Conservation (phyloP, 2,797 vertebrate species). For the Clamator glandarius region DNA sequence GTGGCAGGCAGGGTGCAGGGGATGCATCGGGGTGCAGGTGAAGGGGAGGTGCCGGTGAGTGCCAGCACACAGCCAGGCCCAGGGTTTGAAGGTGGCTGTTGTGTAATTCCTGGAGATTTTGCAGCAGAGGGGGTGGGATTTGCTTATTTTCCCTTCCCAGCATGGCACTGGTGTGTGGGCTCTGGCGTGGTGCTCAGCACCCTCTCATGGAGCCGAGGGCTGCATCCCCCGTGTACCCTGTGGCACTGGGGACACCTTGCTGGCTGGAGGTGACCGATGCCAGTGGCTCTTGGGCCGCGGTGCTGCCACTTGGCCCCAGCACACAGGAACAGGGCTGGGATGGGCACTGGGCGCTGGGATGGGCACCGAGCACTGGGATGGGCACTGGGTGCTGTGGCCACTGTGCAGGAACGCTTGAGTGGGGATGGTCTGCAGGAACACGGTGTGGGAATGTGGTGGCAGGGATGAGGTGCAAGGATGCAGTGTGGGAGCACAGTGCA, state of each 20-base stretch:
- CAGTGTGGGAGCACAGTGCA: not conserved
- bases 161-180: rapidly evolving
- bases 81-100: not conserved
- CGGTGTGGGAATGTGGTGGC: not conserved
- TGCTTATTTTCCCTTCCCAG: not conserved
- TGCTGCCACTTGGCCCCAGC: rapidly evolving
- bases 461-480: not conserved
- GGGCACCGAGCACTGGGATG: no score
- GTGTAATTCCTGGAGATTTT: conserved; percentile 49
- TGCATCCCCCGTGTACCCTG: not conserved
- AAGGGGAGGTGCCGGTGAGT: rapidly evolving
- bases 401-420: no score
- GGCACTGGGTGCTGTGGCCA: no score
- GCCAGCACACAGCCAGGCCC: not conserved
- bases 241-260: rapidly evolving
- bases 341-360: not conserved
- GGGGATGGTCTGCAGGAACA: no score
- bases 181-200: not conserved
- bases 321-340: rapidly evolving
- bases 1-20: not conserved
- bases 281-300: rapidly evolving
- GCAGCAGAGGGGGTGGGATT: not conserved
- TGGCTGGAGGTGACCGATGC: not conserved
- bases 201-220: not conserved
- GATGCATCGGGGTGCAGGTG: rapidly evolving